Evolutionary conservation across 2,888 invertebrate genomes (phyloP), one percentile per base, ranked within the genome.

Genomic region (Pomacea canaliculata): DNA sequence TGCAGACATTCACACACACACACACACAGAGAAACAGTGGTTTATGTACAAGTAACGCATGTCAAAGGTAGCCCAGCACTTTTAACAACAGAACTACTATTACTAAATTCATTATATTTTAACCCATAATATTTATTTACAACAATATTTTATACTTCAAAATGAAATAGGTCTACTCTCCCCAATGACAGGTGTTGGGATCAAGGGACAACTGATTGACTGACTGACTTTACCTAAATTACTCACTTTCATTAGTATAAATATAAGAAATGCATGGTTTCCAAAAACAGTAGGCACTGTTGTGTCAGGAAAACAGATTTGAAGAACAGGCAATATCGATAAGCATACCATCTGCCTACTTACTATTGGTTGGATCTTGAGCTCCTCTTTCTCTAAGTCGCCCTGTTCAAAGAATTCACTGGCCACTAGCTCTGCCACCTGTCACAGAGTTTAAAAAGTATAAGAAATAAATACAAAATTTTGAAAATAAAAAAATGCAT

Each of bases 391-490:
- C 80, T 90, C 90, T 23, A 90, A 79, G 80, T 90, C 90, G 3
- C 90, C 90, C 79, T 90, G 90, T 78, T 90, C 90, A 84, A 90
- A 90, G 83, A 90, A 90, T 78, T 90, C 90, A 80, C 84, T 86
- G 48, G 90, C 90, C 66, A 90, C 88, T 59, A 90, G 81, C 76
- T 92, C 91, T 3, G 92, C 92, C 74, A 92, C 91, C 91, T 91
- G 76, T 4, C 82, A 82, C 62, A 5, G 37, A 37, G 27, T 46
- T 8, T 19, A 71, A 37, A 37, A 37, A 37, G 37, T 5, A 37
- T 5, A 37, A 5, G 5, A 37, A 59, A 51, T 23, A 27, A 13
- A 67, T 69, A 66, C 10, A 65, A 65, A 46, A 65, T 62, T 66
- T 66, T 27, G 18, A 16, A 16, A 66, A 18, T 37, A 27, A 27